These are phyloP conservation scores for Fistularia tabacaria DNA, from an alignment of 2,797 vertebrate species.

Conservation along the genomic window DNA sequence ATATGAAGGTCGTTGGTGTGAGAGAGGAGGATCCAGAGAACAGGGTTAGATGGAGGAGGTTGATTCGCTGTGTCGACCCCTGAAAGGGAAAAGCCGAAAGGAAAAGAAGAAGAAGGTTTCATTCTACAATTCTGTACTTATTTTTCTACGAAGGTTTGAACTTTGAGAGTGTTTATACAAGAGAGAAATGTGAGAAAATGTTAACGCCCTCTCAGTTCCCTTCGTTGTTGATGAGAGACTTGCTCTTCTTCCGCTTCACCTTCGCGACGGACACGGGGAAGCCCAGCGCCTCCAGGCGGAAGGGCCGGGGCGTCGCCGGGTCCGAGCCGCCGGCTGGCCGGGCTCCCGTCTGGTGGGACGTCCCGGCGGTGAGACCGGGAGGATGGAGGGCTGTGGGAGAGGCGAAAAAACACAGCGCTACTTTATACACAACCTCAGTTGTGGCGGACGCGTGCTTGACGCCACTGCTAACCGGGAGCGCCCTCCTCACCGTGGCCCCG, in stretches of 20 bases:
- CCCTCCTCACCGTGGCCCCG: conserved; percentile 68
- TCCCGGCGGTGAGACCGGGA: conserved; percentile 44
- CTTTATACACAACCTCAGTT: not conserved
- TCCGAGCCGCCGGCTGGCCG: conserved; percentile 56
- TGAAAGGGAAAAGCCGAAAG: too few species aligned
- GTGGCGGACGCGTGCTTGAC: not conserved
- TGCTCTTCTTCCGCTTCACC: conserved; percentile 80
- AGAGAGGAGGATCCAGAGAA: too few species aligned
- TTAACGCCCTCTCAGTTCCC: conserved; percentile 51
- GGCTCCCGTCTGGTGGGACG: conserved; percentile 54
- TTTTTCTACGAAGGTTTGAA: too few species aligned
- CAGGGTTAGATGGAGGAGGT: too few species aligned
- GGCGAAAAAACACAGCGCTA: not conserved
- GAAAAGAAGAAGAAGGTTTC: too few species aligned
- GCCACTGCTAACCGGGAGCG: not conserved
- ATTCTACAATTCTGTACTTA: too few species aligned
- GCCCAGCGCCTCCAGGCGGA: conserved; percentile 81
- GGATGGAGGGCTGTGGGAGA: conserved; percentile 63
- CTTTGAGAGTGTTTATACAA: too few species aligned
- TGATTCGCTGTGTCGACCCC: too few species aligned
- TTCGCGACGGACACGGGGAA: conserved; percentile 59
- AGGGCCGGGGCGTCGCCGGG: conserved; percentile 78
- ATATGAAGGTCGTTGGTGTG: too few species aligned
- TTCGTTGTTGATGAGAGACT: conserved; percentile 51
- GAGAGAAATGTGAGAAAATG: too few species aligned